Conservation (phyloP, 2,113 vertebrate species). For the Bujurquina vittata region DNA sequence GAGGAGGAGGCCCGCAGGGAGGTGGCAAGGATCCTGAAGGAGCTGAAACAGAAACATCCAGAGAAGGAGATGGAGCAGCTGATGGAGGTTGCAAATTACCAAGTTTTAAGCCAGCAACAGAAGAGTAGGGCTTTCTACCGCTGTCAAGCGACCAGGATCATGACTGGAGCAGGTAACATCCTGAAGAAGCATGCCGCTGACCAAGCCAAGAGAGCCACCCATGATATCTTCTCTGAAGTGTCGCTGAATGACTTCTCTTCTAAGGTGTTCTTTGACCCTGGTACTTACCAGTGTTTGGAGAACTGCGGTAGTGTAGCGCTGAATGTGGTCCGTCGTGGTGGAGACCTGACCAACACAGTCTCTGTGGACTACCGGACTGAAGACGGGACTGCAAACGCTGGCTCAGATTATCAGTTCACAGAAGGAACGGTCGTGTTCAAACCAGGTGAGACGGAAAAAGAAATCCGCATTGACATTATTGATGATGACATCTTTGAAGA, state of each 20-base stretch:
- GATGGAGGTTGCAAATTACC: conserved; percentile 92
- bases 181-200: conserved; percentile 92
- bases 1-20: conserved; percentile 91
- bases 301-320: conserved; percentile 92
- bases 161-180: conserved; percentile 93
- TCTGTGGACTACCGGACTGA: conserved; percentile 91
- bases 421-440: conserved; percentile 90
- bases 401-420: conserved; percentile 91
- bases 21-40: conserved; percentile 91
- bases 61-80: conserved; percentile 94
- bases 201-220: conserved; percentile 87
- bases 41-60: conserved; percentile 93
- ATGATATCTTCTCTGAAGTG: conserved; percentile 85
- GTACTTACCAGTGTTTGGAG: conserved; percentile 92
- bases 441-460: conserved; percentile 92
- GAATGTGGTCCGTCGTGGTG: conserved; percentile 87
- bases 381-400: conserved; percentile 93
- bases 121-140: conserved; percentile 96
- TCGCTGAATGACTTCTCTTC: conserved; percentile 82
- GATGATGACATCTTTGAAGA: conserved; percentile 98
- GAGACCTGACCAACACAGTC: conserved; percentile 85
- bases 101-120: conserved; percentile 90
- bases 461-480: conserved; percentile 90
- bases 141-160: conserved; percentile 92
- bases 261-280: conserved; percentile 91